Evolutionary conservation across 2,888 invertebrate genomes (phyloP).

Genomic region (Netelia fuscicornis): DNA sequence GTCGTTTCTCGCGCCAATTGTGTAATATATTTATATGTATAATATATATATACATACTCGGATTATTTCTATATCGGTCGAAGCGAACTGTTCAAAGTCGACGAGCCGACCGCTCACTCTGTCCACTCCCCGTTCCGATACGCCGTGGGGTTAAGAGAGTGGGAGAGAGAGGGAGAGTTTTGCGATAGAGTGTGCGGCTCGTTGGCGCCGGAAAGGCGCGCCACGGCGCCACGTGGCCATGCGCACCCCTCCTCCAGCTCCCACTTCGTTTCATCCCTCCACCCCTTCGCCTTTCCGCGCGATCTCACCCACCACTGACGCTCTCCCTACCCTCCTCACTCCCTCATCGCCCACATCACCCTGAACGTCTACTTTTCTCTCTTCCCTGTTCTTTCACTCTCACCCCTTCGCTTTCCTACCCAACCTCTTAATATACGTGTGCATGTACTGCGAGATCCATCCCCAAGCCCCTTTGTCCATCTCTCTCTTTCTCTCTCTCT

Average conservation of each 20-base stretch:
- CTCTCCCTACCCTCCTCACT: constrained; percentile 26
- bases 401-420: constrained; percentile 59
- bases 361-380: constrained; percentile 50
- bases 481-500: no score
- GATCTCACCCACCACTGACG: constrained; percentile 65
- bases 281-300: constrained; percentile 61
- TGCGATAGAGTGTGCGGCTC: constrained; percentile 74
- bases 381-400: constrained; percentile 59
- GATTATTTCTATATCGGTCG: constrained; percentile 37
- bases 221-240: constrained; percentile 84
- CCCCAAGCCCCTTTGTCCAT: no score
- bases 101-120: constrained; percentile 44
- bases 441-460: constrained; percentile 30
- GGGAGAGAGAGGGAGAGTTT: constrained; percentile 63
- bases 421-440: constrained; percentile 40
- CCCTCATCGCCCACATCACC: constrained; percentile 62
- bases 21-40: constrained; percentile 12
- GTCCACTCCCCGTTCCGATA: constrained; percentile 49
- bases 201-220: constrained; percentile 84
- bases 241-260: constrained; percentile 70
- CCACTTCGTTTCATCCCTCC: constrained; percentile 54
- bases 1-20: neutral
- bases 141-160: constrained; percentile 71
- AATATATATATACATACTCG: neutral
- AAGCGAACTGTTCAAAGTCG: constrained; percentile 54